phyloP scores from a whole-genome alignment of 2,797 vertebrate genomes.

The Huso huso region DNA sequence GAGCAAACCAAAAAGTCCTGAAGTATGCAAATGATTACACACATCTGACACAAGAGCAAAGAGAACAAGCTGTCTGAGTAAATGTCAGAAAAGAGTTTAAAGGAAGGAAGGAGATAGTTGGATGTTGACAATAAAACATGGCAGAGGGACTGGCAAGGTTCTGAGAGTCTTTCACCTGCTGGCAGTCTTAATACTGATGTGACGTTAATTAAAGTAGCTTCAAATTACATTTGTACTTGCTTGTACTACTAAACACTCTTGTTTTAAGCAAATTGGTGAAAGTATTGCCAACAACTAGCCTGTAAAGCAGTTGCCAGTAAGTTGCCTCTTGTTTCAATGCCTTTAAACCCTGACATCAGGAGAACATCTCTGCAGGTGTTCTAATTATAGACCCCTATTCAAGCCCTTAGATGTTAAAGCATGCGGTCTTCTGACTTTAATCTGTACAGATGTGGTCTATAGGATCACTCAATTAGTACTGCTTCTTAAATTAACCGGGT shows the following conservation, averaged over 20 bases:
- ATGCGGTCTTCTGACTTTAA: slow-evolving; percentile 51
- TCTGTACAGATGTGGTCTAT: slow-evolving; percentile 59
- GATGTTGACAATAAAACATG: neutral
- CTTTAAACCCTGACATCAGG: slow-evolving; percentile 32
- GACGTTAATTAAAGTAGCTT: no score
- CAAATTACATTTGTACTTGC: no score
- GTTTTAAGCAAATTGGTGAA: slow-evolving; percentile 37
- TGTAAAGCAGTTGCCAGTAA: slow-evolving; percentile 13
- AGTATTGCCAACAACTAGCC: slow-evolving; percentile 13
- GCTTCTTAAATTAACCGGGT: slow-evolving; percentile 44
- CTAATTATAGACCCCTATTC: slow-evolving; percentile 42
- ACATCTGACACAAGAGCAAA: neutral
- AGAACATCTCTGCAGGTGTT: slow-evolving; percentile 60
- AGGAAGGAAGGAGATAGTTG: slow-evolving; percentile 12
- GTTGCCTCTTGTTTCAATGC: slow-evolving; percentile 45
- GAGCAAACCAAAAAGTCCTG: neutral
- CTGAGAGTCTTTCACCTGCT: neutral
- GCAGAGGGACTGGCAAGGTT: neutral
- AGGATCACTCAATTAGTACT: slow-evolving; percentile 55
- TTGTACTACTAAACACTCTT: slow-evolving; percentile 29
- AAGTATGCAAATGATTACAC: neutral
- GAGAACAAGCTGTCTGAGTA: neutral
- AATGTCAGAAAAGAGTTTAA: neutral
- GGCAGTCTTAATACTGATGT: no score
- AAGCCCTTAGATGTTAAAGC: slow-evolving; percentile 24